These are phyloP conservation scores for Sepioteuthis lessoniana DNA, from an alignment of 2,888 invertebrate species.

Conservation along the genomic window DNA sequence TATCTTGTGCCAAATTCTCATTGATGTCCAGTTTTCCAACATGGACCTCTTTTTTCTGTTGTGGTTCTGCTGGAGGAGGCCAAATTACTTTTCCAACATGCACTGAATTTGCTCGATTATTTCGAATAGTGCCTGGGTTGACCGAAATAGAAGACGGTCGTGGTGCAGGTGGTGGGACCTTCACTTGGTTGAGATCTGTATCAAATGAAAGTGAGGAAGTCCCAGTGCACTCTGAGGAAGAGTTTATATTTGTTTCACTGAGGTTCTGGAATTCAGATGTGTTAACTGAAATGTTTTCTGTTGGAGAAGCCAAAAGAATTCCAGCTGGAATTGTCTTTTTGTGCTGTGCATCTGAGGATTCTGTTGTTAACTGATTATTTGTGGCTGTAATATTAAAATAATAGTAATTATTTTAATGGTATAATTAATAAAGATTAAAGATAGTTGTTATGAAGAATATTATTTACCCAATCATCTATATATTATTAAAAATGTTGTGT, in stretches of 20 bases:
- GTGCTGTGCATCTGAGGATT: not conserved
- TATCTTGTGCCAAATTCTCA: constrained; percentile 63
- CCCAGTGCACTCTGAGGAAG: not conserved
- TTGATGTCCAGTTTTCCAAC: constrained; percentile 71
- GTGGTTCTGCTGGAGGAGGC: constrained; percentile 88
- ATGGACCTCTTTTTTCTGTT: constrained; percentile 77
- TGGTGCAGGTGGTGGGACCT: constrained; percentile 64
- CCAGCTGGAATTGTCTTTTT: not conserved
- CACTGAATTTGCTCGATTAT: constrained; percentile 88
- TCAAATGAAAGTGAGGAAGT: constrained; percentile 34
- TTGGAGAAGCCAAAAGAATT: not conserved
- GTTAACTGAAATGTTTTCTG: not conserved
- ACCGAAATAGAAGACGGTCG: constrained; percentile 61
- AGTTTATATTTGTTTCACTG: not conserved
- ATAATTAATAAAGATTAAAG: too few species aligned
- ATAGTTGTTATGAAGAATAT: too few species aligned
- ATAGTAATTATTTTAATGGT: too few species aligned
- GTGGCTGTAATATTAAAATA: not conserved
- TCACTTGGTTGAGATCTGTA: not conserved
- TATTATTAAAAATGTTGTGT: too few species aligned
- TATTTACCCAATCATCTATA: too few species aligned
- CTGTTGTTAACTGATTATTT: not conserved
- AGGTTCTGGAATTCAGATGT: not conserved
- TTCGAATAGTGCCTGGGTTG: constrained; percentile 77
- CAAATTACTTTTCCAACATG: constrained; percentile 84